Base-by-base conservation (phyloP, 64 coral and sea anemone species). In the Stichodactyla mertensii region DNA sequence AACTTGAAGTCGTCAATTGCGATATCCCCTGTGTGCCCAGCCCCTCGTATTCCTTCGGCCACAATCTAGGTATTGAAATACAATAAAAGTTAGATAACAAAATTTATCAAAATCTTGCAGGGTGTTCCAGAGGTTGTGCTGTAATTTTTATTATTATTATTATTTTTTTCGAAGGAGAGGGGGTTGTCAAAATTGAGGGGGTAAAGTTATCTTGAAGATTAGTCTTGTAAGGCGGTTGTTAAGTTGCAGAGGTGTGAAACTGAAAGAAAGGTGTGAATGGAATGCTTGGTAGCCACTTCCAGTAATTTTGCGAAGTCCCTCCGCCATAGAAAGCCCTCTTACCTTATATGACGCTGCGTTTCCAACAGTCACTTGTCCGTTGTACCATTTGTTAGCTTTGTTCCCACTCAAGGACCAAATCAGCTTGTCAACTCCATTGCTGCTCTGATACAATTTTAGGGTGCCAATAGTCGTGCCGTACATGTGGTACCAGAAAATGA, bases 401-500 rank as follows among this genome's bases (percentile, higher is more conserved):
- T 93, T 86, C 16, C 97, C 93, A 79, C 85, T 84, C 18, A 84
- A 85, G 11, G 85, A 92, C 97, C 97, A 99, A 52, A 99, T 87
- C 64, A 99, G 69, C 16, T 64, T 92, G 55, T 95, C 88, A 52
- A 70, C 58, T 7, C 66, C 84, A n/a, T 89, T 70, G 22, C 88
- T 89, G 31, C 78, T 53, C 54, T 99, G 87, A 57, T 95, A 99
- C 2, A 99, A 82, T 36, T 99, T 99, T 10, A 99, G 86, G 12
- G 93, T 60, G 7, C 97, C 97, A 55, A 99, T 92, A 16, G 51
- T 20, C 10, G 0, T 0, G n/a, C 97, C 97, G 57, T 95, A 95
- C 97, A 99, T 99, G 83, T 95, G 93, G 55, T 99, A 99, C 97
- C 97, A 99, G 88, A 99, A 99, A 20, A 90, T 95, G 22, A 99